Percentiles rank a stretch among this genome's conserved stretches.
Conservation (phyloP, 2,113 vertebrate species). For the Pterocles gutturalis region DNA sequence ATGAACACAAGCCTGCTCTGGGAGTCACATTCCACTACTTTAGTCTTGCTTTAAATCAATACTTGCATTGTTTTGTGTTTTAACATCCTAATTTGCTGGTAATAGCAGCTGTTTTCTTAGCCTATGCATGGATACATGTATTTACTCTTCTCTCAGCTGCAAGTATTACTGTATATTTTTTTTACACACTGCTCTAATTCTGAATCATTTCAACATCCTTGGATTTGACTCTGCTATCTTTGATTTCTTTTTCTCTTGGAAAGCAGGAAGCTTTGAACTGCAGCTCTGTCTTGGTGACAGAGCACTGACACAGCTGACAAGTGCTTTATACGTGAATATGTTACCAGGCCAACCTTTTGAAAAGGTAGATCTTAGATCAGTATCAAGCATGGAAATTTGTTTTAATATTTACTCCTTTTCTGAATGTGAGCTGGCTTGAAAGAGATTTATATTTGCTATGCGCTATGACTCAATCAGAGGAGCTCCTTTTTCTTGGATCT, state of each 20-base stretch:
- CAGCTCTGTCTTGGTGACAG: not conserved
- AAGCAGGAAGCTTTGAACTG: constrained; percentile 24
- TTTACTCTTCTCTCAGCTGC: constrained; percentile 27
- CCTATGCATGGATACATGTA: not conserved
- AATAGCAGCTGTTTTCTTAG: constrained; percentile 17
- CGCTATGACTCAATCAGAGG: not conserved
- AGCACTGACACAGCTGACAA: not conserved
- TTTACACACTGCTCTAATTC: not conserved
- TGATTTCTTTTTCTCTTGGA: not conserved
- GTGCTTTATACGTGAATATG: not conserved
- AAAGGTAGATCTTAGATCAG: not conserved
- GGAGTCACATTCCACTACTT: not conserved
- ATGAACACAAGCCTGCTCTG: not conserved
- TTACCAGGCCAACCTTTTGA: not conserved
- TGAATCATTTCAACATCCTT: not conserved
- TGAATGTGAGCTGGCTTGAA: not conserved
- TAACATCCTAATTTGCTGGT: constrained; percentile 40
- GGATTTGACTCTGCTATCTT: not conserved
- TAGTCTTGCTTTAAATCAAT: constrained; percentile 49
- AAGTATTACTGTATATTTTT: not conserved
- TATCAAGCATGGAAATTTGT: not conserved
- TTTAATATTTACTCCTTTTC: constrained; percentile 29
- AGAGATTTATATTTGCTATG: not conserved
- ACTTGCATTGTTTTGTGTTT: constrained; percentile 30
- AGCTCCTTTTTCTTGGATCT: not conserved